A percentile compares a stretch with the other conserved stretches of the same genome.
These are phyloP conservation scores for Sipha maydis DNA, from an alignment of 2,888 invertebrate species.

Conservation along the genomic window DNA sequence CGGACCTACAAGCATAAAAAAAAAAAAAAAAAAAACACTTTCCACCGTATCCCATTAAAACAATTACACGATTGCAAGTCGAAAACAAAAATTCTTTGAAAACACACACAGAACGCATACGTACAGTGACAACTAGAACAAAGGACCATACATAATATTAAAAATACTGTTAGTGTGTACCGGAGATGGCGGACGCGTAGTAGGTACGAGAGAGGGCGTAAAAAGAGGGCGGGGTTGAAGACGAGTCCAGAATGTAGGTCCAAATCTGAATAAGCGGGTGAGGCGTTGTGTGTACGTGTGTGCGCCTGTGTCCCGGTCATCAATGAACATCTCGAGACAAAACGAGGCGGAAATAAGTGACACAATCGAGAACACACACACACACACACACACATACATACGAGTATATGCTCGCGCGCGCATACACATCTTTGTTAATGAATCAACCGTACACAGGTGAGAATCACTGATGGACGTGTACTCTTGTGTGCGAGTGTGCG, in stretches of 20 bases:
- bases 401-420: no score
- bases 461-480: no score
- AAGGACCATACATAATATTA: background rate
- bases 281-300: background rate
- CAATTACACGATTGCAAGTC: background rate
- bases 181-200: background rate
- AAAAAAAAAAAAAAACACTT: background rate
- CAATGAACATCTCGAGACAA: background rate
- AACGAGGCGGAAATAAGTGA: background rate
- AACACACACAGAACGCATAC: background rate
- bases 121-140: background rate
- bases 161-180: background rate
- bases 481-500: no score
- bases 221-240: background rate
- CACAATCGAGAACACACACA: background rate
- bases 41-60: background rate
- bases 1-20: background rate
- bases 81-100: background rate
- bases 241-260: conserved; percentile 26
- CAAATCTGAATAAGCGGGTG: conserved; percentile 41
- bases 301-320: background rate
- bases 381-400: background rate
- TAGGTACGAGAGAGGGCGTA: background rate
- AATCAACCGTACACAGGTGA: background rate
- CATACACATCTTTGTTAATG: background rate